Percentiles rank a stretch among this genome's conserved stretches.
Conservation (phyloP, 1,140 invertebrate genomes). For the Drosophila leontia region DNA sequence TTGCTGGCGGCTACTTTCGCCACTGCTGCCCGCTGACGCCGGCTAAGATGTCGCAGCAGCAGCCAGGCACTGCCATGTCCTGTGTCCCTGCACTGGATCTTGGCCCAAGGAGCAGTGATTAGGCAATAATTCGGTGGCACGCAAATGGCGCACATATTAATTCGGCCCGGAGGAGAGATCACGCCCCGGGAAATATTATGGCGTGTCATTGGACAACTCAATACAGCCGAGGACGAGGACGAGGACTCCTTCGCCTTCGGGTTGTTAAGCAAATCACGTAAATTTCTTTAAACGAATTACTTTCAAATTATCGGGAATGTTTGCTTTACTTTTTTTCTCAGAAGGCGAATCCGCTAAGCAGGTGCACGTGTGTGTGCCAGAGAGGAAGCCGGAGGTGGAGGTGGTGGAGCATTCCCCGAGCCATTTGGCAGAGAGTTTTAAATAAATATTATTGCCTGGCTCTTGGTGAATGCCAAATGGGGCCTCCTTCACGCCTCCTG, state of each 20-base stretch:
- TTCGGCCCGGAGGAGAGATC: conserved; percentile 26
- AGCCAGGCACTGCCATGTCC: neutral
- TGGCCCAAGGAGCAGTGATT: conserved; percentile 64
- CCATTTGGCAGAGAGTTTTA: conserved; percentile 57
- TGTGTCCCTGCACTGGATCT: conserved; percentile 5
- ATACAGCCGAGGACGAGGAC: conserved; percentile 23
- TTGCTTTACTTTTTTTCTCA: neutral
- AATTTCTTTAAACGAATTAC: conserved; percentile 77
- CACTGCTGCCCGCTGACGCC: conserved; percentile 1
- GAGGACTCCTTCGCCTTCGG: conserved; percentile 23
- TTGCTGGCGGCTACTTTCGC: conserved; percentile 76
- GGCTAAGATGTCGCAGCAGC: conserved; percentile 12
- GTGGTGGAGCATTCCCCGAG: neutral
- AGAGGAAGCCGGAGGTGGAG: no score
- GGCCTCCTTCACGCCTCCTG: conserved; percentile 23
- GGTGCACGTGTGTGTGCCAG: conserved; percentile 19
- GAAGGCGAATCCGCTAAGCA: conserved; percentile 11
- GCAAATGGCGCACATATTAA: conserved; percentile 47
- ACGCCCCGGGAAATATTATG: conserved; percentile 54
- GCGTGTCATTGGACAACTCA: conserved; percentile 79
- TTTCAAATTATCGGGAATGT: conserved; percentile 71
- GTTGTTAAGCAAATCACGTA: conserved; percentile 79
- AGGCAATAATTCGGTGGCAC: conserved; percentile 71
- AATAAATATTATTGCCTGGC: conserved; percentile 72
- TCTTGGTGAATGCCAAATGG: conserved; percentile 39